These are phyloP conservation scores for Bergia sp. DNA, from an alignment of 92 coral and sea anemone genomes.

Conservation along the genomic window DNA sequence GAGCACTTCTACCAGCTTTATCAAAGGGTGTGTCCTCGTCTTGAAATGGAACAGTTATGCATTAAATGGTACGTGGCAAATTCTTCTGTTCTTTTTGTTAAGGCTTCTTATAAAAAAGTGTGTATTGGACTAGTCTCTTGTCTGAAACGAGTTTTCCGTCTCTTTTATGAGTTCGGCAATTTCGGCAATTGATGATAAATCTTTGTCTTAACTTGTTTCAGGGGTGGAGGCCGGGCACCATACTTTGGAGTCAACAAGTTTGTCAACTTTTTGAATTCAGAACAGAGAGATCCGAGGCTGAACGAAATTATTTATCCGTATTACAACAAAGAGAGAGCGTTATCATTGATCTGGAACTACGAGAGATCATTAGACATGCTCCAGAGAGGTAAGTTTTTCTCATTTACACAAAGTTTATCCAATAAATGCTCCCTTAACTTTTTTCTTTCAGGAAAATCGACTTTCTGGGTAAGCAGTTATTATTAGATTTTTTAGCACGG, in stretches of 20 bases:
- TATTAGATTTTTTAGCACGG: too few species aligned
- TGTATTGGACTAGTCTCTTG: too few species aligned
- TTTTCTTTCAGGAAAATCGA: too few species aligned
- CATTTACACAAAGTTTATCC: too few species aligned
- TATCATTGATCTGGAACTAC: conserved; percentile 86
- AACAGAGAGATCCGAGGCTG: conserved; percentile 95
- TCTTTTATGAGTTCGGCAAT: too few species aligned
- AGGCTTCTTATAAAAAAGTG: too few species aligned
- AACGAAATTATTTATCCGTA: conserved; percentile 94
- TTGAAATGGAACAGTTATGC: conserved; percentile 89
- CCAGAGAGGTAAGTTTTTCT: conserved; percentile 71
- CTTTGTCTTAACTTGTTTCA: conserved; percentile 12
- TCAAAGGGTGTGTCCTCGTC: conserved; percentile 89
- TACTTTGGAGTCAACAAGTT: conserved; percentile 76
- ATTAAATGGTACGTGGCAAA: conserved; percentile 67
- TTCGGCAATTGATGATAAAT: too few species aligned
- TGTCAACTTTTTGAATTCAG: conserved; percentile 89
- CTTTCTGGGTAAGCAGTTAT: too few species aligned
- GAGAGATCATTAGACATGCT: conserved; percentile 89
- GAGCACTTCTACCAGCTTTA: conserved; percentile 94
- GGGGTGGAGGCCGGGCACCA: conserved; percentile 98
- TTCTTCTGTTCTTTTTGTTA: too few species aligned
- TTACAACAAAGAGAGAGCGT: conserved; percentile 86
- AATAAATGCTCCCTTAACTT: too few species aligned
- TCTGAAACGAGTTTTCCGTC: too few species aligned